Conservation (phyloP, 2,113 vertebrate genomes). For the Mus pahari region DNA sequence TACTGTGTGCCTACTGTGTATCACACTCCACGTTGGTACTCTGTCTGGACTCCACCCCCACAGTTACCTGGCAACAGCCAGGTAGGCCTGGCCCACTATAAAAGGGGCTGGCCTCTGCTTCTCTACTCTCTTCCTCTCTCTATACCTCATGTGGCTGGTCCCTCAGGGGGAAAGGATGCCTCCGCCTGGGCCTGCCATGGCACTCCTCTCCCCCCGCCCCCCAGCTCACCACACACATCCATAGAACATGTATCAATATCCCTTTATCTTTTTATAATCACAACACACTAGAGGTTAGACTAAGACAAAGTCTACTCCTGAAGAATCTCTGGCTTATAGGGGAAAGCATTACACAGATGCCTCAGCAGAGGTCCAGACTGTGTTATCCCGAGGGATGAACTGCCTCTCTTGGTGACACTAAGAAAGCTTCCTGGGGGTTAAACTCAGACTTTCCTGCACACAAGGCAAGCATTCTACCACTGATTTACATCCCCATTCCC, state of each 20-base stretch:
- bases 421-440: neutral
- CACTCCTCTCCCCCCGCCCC: too few relatives aligned
- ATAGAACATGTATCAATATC: too few relatives aligned
- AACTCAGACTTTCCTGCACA: neutral
- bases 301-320: slow-evolving; percentile 19
- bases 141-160: too few relatives aligned
- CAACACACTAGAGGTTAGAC: neutral
- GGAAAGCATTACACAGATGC: neutral
- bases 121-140: too few relatives aligned
- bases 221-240: too few relatives aligned
- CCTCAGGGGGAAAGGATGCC: too few relatives aligned
- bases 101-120: too few relatives aligned
- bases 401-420: neutral
- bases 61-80: too few relatives aligned
- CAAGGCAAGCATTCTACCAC: neutral
- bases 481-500: neutral
- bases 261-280: too few relatives aligned
- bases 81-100: too few relatives aligned
- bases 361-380: neutral
- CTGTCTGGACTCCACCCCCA: too few relatives aligned
- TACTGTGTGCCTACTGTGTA: neutral
- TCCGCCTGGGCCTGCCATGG: too few relatives aligned
- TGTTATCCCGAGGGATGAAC: neutral
- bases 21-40: neutral
- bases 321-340: neutral